phyloP scores from a whole-genome alignment of 2,113 vertebrate species.

The Platysteira castanea region DNA sequence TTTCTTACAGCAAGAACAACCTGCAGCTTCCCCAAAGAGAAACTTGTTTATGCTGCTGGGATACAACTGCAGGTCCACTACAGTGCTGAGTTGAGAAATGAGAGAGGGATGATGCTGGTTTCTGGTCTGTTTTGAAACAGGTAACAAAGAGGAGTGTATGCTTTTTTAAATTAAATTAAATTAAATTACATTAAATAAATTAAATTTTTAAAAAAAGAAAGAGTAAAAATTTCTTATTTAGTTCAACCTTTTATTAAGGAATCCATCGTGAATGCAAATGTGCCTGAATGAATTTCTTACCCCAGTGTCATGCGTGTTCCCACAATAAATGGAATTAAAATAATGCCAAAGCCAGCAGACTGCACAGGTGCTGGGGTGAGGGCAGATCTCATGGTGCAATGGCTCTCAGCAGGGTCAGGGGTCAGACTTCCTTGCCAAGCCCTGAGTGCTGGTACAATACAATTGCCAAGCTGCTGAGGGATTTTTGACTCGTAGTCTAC shows the following conservation, averaged over 20 bases:
- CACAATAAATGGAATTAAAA: background rate
- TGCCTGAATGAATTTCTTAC: background rate
- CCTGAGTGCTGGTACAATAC: background rate
- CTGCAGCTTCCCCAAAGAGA: background rate
- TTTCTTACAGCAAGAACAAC: background rate
- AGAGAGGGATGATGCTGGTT: background rate
- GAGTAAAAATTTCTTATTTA: background rate
- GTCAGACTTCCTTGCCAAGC: background rate
- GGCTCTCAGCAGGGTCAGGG: background rate
- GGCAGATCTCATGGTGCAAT: accelerated
- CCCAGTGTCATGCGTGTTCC: background rate
- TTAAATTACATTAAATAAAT: too few species aligned
- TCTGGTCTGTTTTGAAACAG: background rate
- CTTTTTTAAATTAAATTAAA: background rate
- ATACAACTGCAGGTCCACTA: background rate
- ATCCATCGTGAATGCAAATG: background rate
- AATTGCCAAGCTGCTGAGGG: background rate
- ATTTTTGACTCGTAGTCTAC: background rate
- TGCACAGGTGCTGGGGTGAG: background rate
- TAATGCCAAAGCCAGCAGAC: background rate
- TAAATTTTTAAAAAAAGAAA: background rate
- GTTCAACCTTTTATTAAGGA: background rate
- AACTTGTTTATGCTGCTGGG: background rate
- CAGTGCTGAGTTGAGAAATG: background rate
- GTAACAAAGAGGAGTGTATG: background rate